Evolutionary conservation across 2,888 invertebrate genomes (phyloP), one percentile per base, ranked within the genome.

Genomic region (Diplolepis rosae): DNA sequence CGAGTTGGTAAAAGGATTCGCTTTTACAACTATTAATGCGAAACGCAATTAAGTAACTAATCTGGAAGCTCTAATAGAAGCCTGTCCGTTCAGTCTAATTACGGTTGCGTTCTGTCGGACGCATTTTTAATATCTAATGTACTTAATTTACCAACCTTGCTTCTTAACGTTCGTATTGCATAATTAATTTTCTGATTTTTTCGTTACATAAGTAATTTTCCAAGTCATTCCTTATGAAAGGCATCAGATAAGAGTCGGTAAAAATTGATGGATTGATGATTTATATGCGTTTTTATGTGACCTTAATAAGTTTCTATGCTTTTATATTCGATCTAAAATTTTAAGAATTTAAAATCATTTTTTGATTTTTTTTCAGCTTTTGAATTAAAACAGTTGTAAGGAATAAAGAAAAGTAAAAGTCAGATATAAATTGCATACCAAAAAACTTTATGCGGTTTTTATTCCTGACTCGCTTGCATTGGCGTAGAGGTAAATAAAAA

Each of bases 71-170:
- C 50, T 54, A 48, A 45, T 69, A 66, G 52, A 54, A 24, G 54
- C 72, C 65, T 69, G 72, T 72, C 52, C 72, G 69, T 69, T 72
- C 72, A 72, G 69, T 56, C 52, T 68, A 45, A 54, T 61, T 61
- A 27, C 39, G 61, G 22, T 39, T 61, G 61, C 61, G 39, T 39
- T 56, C 56, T 32, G 61, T 66, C 52, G 68, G 71, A 65, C 69
- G 71, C 65, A 74, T 68, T 52, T 65, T 71, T 71, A 69, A 69
- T 66, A 74, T 66, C 71, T 65, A 69, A 74, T 51, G 54, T 48
- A 68, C 66, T 67, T 61, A 39, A 67, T 73, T 69, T 67, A 56
- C 66, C 71, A 42, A 71, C 67, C 68, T 69, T 71, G 68, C 68
- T 68, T 68, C 68, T 45, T 68, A 28, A 7, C 52, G 45, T 52